Evolutionary conservation across 2,113 vertebrate species (phyloP).

Genomic region (Ranitomeya imitator): DNA sequence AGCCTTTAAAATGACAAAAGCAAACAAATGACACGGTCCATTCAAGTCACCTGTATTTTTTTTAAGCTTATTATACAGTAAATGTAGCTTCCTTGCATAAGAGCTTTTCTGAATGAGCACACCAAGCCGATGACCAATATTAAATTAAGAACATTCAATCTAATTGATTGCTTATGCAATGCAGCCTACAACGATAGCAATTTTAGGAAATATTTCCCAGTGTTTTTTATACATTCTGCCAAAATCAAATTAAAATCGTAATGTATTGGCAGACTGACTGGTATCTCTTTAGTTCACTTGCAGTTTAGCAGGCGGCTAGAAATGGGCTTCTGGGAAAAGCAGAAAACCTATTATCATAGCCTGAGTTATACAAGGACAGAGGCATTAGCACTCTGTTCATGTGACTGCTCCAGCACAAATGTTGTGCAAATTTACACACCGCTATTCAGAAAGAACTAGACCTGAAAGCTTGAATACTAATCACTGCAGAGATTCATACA

Average conservation of each 20-base stretch:
- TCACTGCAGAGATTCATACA: neutral
- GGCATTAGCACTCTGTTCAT: slow-evolving; percentile 39
- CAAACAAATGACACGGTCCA: neutral
- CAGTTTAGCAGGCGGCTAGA: slow-evolving; percentile 52
- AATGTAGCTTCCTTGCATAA: neutral
- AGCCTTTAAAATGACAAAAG: neutral
- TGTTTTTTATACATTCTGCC: slow-evolving; percentile 53
- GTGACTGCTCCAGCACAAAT: neutral
- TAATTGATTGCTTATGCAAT: slow-evolving; percentile 52
- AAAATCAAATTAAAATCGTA: slow-evolving; percentile 57
- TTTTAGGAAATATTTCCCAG: slow-evolving; percentile 53
- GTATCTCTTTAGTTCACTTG: slow-evolving; percentile 50
- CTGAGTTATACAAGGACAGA: slow-evolving; percentile 51
- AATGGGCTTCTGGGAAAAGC: slow-evolving; percentile 45
- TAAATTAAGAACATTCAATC: slow-evolving; percentile 45
- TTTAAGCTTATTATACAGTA: slow-evolving; percentile 9
- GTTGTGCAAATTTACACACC: slow-evolving; percentile 15
- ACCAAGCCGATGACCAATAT: slow-evolving; percentile 37
- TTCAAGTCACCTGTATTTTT: slow-evolving; percentile 28
- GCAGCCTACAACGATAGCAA: slow-evolving; percentile 43
- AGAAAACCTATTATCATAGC: slow-evolving; percentile 51
- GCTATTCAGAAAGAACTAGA: neutral
- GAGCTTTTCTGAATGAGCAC: neutral
- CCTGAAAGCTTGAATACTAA: neutral
- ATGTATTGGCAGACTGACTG: slow-evolving; percentile 56